A percentile compares a stretch with the other conserved stretches of the same genome.
These are phyloP conservation scores for Ormyrus nitidulus DNA, from an alignment of 2,888 invertebrate species.

Conservation along the genomic window DNA sequence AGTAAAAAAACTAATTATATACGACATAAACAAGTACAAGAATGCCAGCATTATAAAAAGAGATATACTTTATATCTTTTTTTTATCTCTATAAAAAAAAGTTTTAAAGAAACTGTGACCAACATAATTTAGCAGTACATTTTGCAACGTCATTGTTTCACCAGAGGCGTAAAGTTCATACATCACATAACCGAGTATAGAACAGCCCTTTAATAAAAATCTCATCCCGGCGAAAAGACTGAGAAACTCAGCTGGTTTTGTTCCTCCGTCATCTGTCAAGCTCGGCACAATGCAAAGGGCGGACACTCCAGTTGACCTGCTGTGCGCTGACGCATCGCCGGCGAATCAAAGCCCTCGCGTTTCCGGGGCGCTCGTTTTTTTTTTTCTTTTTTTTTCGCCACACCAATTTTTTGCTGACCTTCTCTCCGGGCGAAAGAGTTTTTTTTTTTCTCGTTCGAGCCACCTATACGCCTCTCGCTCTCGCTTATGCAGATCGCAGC, in stretches of 20 bases:
- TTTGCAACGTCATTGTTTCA: too few species aligned
- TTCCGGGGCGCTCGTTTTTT: slow-evolving; percentile 45
- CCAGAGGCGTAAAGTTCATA: not conserved
- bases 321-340: slow-evolving; percentile 41
- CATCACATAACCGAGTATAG: not conserved
- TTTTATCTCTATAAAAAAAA: too few species aligned
- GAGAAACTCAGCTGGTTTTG: slow-evolving; percentile 32
- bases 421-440: slow-evolving; percentile 7
- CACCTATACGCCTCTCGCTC: not conserved
- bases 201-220: slow-evolving; percentile 1
- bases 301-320: slow-evolving; percentile 33
- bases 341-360: slow-evolving; percentile 45
- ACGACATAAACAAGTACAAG: too few species aligned
- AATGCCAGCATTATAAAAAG: too few species aligned
- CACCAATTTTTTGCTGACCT: slow-evolving; percentile 28
- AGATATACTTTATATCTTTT: too few species aligned
- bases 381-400: not conserved
- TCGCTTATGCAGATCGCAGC: slow-evolving; percentile 53
- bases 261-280: slow-evolving; percentile 50
- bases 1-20: too few species aligned
- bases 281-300: slow-evolving; percentile 15
- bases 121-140: too few species aligned
- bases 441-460: slow-evolving; percentile 7
- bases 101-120: too few species aligned
- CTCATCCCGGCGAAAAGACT: not conserved